A percentile compares a stretch with the other conserved stretches of the same genome.
Evolutionary conservation across 2,888 invertebrate genomes (phyloP).

Genomic region (Catotricha subobsoleta): DNA sequence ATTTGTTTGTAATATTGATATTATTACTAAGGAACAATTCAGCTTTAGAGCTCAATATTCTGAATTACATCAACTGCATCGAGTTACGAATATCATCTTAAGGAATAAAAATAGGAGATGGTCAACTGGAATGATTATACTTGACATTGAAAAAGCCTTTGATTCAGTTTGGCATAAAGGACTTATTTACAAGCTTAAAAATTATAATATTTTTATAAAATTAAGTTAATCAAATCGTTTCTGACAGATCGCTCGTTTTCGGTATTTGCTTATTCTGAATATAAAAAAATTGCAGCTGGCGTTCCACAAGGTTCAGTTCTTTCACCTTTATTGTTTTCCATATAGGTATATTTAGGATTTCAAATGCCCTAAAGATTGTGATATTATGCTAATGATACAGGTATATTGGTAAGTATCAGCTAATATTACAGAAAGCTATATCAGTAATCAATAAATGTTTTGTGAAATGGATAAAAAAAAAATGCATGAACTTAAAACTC

Average conservation of each 20-base stretch:
- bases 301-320: conserved; percentile 17
- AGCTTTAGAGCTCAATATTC: no score
- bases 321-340: conserved; percentile 13
- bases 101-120: no score
- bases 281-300: conserved; percentile 13
- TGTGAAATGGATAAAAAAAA: conserved; percentile 9
- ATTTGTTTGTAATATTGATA: no score
- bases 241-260: conserved; percentile 13
- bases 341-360: conserved; percentile 15
- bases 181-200: conserved; percentile 15
- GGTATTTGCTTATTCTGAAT: conserved; percentile 11
- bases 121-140: conserved; percentile 15
- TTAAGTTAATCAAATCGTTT: conserved; percentile 14
- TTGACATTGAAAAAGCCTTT: conserved; percentile 20
- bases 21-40: no score
- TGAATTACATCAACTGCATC: no score
- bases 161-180: conserved; percentile 20
- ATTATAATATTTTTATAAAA: no score
- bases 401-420: conserved; percentile 9
- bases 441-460: conserved; percentile 6
- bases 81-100: no score
- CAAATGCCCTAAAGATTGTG: background rate
- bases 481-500: conserved; percentile 10
- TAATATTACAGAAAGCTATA: background rate
- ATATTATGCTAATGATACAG: conserved; percentile 12